Base-by-base conservation (phyloP, 2,113 vertebrate genomes). In the Rafetus swinhoei region DNA sequence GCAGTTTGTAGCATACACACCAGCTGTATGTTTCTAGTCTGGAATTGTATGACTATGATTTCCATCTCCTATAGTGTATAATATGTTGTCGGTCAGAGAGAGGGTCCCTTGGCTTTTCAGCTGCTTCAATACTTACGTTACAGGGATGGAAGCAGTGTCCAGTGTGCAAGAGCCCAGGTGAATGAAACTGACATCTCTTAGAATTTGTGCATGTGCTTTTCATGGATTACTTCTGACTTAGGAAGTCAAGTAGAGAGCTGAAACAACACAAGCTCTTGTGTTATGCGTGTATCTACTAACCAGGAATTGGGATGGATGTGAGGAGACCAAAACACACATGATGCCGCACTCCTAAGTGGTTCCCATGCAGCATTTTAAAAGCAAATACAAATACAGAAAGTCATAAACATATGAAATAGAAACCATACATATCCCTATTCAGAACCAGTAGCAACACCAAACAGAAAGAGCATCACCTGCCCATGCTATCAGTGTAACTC, bases 151-250 rank as follows among this genome's bases (percentile, higher is more conserved):
- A 86, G 22, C 22, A 69, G 1, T 59, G 60, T 69, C 13, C 84
- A 39, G 0, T 35, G 8, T 52, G 81, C 24, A 59, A 76, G 90
- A 96, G 19, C 59, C n/a, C 84, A 74, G 87, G 93, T 92, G 93
- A 96, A 93, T 89, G 95, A 96, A 85, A 32, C 62, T 54, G 85
- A 92, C 88, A 88, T 92, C 91, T 83, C 90, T 83, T 21, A 79
- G 32, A 6, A 74, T 72, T 90, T 94, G 83, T 92, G 90, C 84
- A 92, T 32, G 13, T 76, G 81, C 65, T 97, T 85, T 82, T 81
- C 90, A 89, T 59, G 92, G 90, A 27, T 60, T 84, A 18, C 89
- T 93, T 97, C 65, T 87, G 86, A 69, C 79, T 87, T 69, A 74
- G 86, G 84, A 92, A 95, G 27, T 81, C 91, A 84, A 25, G 82